Conservation (phyloP, 2,797 vertebrate genomes). For the Cheirogaleus major region DNA sequence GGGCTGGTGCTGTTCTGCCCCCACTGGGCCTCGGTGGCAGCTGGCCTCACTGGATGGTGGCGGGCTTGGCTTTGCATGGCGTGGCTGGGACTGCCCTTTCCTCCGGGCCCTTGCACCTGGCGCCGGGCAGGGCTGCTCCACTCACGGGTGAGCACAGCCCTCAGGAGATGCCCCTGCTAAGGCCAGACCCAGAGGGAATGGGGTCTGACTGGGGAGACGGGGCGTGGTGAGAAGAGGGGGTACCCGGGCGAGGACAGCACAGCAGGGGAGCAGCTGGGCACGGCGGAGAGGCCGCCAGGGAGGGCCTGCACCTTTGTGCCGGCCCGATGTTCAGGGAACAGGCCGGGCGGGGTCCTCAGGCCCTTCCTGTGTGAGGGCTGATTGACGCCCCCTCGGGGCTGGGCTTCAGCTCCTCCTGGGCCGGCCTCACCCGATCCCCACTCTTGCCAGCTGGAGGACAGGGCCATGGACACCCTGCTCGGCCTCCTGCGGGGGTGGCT, state of each 20-base stretch:
- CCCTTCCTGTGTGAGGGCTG: not conserved
- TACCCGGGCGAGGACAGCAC: not conserved
- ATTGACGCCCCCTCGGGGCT: not conserved
- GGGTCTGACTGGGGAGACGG: not conserved
- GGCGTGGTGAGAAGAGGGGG: not conserved
- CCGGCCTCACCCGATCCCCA: not conserved
- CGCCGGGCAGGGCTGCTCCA: not conserved
- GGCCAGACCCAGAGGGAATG: not conserved
- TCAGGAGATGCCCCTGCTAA: not conserved
- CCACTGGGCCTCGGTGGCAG: not conserved
- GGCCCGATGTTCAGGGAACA: not conserved
- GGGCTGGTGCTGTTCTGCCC: not conserved
- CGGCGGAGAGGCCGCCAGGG: not conserved
- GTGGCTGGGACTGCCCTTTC: not conserved
- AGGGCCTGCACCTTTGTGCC: not conserved
- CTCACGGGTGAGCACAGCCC: not conserved
- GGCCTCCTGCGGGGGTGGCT: slow-evolving; percentile 92
- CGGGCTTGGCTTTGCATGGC: slow-evolving; percentile 23
- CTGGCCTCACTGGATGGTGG: slow-evolving; percentile 9
- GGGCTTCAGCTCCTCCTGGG: not conserved
- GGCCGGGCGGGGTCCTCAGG: rapidly evolving
- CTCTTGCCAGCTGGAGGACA: slow-evolving; percentile 90
- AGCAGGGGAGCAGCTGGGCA: not conserved
- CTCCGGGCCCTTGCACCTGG: slow-evolving; percentile 26
- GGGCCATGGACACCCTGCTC: slow-evolving; percentile 94